These are phyloP conservation scores for Eugnorisma glareosa DNA, from an alignment of 2,888 invertebrate species.

Conservation along the genomic window DNA sequence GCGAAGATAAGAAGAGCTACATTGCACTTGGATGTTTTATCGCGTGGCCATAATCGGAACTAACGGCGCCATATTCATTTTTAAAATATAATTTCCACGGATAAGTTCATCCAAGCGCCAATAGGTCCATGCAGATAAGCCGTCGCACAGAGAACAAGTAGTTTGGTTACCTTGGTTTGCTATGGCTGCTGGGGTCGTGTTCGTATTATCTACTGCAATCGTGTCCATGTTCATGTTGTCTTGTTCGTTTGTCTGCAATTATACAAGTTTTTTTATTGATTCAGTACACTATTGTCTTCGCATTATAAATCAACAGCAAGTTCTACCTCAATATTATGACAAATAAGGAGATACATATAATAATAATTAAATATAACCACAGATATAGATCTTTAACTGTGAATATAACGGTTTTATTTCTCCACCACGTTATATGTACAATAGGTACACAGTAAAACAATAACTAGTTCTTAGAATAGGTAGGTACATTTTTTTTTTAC, in stretches of 20 bases:
- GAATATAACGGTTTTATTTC: not conserved
- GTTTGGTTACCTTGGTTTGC: conserved; percentile 2
- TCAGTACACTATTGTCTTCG: not conserved
- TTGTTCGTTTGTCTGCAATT: conserved; percentile 8
- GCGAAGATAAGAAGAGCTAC: not conserved
- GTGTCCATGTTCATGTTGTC: conserved; percentile 9
- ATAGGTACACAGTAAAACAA: not conserved
- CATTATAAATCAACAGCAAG: not conserved
- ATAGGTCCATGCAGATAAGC: not conserved
- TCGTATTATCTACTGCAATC: conserved; percentile 6
- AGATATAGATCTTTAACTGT: too few relatives aligned
- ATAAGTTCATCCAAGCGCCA: not conserved
- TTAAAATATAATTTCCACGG: not conserved
- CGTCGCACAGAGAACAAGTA: not conserved
- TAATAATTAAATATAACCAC: not conserved
- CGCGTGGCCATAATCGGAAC: too few relatives aligned
- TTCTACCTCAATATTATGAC: conserved; percentile 3
- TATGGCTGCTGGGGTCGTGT: conserved; percentile 5
- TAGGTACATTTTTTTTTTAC: not conserved
- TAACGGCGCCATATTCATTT: not conserved
- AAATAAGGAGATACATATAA: conserved; percentile 1
- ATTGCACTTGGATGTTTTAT: conserved; percentile 3
- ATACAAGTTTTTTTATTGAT: not conserved
- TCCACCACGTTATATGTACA: not conserved
- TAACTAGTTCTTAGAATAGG: not conserved